A percentile compares a stretch with the other conserved stretches of the same genome.
These are phyloP conservation scores for Lerista edwardsae DNA, from an alignment of 2,797 vertebrate species.

Conservation along the genomic window DNA sequence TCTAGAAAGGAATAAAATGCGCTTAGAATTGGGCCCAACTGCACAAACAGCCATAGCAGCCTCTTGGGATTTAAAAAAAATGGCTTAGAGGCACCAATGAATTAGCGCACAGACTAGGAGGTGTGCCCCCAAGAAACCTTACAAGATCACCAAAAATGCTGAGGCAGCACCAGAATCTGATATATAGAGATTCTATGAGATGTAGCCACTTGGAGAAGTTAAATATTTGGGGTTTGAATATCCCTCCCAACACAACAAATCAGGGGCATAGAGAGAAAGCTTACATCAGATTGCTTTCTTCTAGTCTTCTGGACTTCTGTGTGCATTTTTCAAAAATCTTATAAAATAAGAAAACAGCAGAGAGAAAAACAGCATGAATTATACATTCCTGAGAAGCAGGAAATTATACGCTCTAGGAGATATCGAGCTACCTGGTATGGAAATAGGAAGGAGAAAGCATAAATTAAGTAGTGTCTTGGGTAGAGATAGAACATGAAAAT, in stretches of 20 bases:
- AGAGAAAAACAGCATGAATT: conserved; percentile 38
- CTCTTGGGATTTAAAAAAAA: no score
- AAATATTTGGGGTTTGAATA: background rate
- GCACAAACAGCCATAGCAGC: background rate
- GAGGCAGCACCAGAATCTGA: no score
- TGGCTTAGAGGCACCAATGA: no score
- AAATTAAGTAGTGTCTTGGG: conserved; percentile 37
- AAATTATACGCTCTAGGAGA: conserved; percentile 33
- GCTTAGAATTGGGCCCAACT: background rate
- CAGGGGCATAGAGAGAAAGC: conserved; percentile 1
- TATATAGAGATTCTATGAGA: background rate
- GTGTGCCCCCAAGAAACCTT: background rate
- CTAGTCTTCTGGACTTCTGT: background rate
- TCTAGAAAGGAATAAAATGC: background rate
- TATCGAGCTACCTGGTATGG: conserved; percentile 40
- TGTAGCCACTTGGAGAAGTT: background rate
- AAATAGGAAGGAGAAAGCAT: conserved; percentile 24
- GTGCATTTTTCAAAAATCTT: conserved; percentile 20
- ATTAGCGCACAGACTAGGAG: background rate
- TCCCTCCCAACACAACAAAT: background rate
- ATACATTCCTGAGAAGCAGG: conserved; percentile 33
- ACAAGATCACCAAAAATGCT: background rate
- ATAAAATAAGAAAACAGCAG: conserved; percentile 26
- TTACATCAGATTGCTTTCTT: conserved; percentile 29
- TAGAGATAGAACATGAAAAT: conserved; percentile 38